Conservation (phyloP, 2,888 invertebrate species). For the Macaria notata region DNA sequence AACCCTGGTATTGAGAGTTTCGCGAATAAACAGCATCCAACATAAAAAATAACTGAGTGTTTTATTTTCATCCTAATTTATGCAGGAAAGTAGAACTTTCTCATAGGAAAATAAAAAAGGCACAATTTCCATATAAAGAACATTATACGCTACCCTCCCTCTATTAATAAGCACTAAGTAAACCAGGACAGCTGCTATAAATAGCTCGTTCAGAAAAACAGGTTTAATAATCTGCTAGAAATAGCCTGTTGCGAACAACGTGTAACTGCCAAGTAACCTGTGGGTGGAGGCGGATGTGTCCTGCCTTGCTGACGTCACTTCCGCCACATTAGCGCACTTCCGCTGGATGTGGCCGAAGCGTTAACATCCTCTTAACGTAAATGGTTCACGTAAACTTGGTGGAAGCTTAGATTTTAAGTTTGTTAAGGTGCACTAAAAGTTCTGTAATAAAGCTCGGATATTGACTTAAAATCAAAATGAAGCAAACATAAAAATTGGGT, state of each 20-base stretch:
- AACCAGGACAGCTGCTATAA: constrained; percentile 4
- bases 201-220: neutral
- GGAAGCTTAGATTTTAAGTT: neutral
- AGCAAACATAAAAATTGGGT: no score
- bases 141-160: no score
- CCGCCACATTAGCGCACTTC: constrained; percentile 32
- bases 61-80: no score
- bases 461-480: no score
- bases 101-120: no score
- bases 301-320: constrained; percentile 20
- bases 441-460: neutral
- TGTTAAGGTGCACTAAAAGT: constrained; percentile 1
- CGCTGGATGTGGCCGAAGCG: constrained; percentile 25
- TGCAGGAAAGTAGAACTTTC: neutral
- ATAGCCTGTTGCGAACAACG: constrained; percentile 2
- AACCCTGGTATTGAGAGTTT: no score
- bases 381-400: neutral
- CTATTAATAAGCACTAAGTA: neutral
- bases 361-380: constrained; percentile 16
- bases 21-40: no score
- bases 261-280: neutral
- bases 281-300: neutral
- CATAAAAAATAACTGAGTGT: no score
- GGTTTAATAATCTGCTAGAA: neutral
- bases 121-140: no score